Evolutionary conservation across 1,140 invertebrate species (phyloP).

Genomic region (Periplaneta americana): DNA sequence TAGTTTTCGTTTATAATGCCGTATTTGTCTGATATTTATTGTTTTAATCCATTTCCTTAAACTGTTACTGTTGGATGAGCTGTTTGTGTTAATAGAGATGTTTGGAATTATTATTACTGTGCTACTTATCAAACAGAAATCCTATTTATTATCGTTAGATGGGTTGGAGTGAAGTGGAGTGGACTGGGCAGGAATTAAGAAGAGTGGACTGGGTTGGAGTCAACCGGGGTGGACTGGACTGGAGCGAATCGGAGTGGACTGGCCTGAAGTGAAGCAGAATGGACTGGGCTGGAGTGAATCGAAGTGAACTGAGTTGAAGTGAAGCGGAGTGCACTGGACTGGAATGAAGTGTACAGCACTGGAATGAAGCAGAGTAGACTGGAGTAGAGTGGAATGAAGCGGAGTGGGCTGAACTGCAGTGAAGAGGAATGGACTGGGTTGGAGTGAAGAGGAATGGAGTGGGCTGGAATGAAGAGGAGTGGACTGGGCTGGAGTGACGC

Average conservation of each 20-base stretch:
- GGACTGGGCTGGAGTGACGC: not conserved
- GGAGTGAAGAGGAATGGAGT: not conserved
- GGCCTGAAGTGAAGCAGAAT: not conserved
- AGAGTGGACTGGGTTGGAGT: not conserved
- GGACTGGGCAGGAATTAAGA: not conserved
- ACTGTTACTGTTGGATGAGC: too few species aligned
- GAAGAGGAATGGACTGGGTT: not conserved
- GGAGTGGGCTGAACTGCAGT: not conserved
- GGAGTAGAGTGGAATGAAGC: not conserved
- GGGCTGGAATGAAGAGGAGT: not conserved
- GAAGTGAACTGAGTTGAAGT: not conserved
- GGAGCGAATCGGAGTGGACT: not conserved
- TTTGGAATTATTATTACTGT: too few species aligned
- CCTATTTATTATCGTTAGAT: too few species aligned
- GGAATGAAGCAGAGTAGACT: not conserved
- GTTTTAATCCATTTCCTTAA: too few species aligned
- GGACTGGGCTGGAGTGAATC: too few species aligned
- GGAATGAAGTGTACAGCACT: not conserved
- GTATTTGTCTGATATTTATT: too few species aligned
- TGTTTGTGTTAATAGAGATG: too few species aligned
- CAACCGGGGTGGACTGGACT: not conserved
- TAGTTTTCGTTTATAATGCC: too few species aligned
- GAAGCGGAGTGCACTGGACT: not conserved
- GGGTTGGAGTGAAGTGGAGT: not conserved
- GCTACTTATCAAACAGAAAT: too few species aligned